Evolutionary conservation across 2,797 vertebrate species (phyloP).

Genomic region (Labroides dimidiatus): DNA sequence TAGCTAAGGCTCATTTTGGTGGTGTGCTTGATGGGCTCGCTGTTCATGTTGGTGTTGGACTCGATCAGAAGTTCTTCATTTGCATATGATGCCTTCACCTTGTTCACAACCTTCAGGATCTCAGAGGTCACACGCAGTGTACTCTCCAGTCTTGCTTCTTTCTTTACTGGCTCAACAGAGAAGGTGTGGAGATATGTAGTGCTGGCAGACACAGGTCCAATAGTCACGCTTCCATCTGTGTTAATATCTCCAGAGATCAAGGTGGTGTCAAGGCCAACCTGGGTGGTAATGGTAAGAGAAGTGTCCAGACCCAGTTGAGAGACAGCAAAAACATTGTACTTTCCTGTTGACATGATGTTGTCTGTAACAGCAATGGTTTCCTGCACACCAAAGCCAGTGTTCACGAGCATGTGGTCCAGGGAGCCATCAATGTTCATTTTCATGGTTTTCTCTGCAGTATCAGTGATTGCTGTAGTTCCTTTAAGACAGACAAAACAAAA

Average conservation of each 20-base stretch:
- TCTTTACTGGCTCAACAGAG: slow-evolving; percentile 77
- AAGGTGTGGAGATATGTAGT: slow-evolving; percentile 81
- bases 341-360: slow-evolving; percentile 75
- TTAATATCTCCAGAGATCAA: slow-evolving; percentile 81
- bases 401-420: slow-evolving; percentile 86
- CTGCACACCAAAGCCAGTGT: slow-evolving; percentile 81
- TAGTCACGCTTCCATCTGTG: slow-evolving; percentile 81
- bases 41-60: slow-evolving; percentile 86
- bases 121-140: slow-evolving; percentile 86
- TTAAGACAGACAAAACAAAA: slow-evolving; percentile 56
- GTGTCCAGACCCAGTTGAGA: slow-evolving; percentile 84
- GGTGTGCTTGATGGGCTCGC: slow-evolving; percentile 84
- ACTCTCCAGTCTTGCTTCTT: slow-evolving; percentile 83
- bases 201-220: slow-evolving; percentile 82
- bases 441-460: slow-evolving; percentile 71
- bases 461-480: slow-evolving; percentile 86
- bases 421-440: slow-evolving; percentile 78
- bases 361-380: slow-evolving; percentile 75
- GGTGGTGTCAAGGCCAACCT: slow-evolving; percentile 75
- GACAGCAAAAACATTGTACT: slow-evolving; percentile 75
- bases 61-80: slow-evolving; percentile 79
- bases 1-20: slow-evolving; percentile 83
- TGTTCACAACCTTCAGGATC: slow-evolving; percentile 84
- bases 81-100: slow-evolving; percentile 81
- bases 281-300: slow-evolving; percentile 79